These are phyloP conservation scores for Lytechinus pictus DNA, from an alignment of 35 echinoderm and acorn worm species.

Conservation along the genomic window DNA sequence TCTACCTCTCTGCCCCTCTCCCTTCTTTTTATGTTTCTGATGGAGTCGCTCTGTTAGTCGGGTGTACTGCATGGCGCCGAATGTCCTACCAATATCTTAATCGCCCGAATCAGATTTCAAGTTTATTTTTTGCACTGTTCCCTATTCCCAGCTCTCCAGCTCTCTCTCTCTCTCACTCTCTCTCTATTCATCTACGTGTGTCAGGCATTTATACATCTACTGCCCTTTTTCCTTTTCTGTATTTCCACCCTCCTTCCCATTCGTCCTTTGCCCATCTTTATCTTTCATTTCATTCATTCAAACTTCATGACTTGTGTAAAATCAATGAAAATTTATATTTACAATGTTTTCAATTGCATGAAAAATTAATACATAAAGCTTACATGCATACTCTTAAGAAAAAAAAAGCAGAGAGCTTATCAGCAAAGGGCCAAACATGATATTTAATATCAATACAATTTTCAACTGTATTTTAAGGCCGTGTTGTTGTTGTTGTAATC, in stretches of 20 bases:
- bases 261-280: not conserved
- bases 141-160: not conserved
- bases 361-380: too few relatives aligned
- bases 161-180: not conserved
- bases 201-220: not conserved
- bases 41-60: not conserved
- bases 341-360: too few relatives aligned
- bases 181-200: not conserved
- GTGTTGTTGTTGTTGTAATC: not conserved
- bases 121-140: not conserved
- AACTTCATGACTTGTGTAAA: too few relatives aligned
- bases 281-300: too few relatives aligned
- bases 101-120: not conserved
- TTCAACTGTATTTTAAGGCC: too few relatives aligned
- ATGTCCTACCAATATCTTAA: not conserved
- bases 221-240: not conserved
- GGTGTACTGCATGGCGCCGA: not conserved
- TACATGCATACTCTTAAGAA: too few relatives aligned
- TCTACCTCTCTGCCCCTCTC: too few relatives aligned
- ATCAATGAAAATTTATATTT: too few relatives aligned
- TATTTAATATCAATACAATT: too few relatives aligned
- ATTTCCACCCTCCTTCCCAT: not conserved
- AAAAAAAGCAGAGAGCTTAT: too few relatives aligned
- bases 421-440: too few relatives aligned
- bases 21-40: not conserved